Conservation (phyloP, 1,140 invertebrate species). For the Trichomalopsis sarcophagae region DNA sequence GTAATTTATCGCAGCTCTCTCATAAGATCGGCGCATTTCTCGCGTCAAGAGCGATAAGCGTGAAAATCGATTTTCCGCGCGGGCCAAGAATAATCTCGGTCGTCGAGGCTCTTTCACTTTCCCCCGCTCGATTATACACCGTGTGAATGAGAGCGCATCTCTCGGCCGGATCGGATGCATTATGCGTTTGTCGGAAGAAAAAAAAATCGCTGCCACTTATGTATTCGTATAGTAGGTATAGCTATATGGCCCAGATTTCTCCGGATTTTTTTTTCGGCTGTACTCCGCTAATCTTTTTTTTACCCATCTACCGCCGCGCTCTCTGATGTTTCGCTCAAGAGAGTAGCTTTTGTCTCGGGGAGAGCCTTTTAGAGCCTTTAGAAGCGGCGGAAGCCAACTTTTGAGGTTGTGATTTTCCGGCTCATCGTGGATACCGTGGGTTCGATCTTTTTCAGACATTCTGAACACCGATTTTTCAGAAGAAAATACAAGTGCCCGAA, state of each 20-base stretch:
- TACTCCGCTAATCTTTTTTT: constrained; percentile 22
- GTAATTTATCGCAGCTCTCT: constrained; percentile 30
- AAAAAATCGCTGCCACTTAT: background rate
- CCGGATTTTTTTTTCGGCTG: background rate
- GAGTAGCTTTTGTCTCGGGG: background rate
- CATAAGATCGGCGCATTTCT: background rate
- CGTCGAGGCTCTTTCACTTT: constrained; percentile 34
- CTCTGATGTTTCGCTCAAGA: too few species aligned
- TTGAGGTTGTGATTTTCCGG: too few species aligned
- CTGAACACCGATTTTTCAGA: too few species aligned
- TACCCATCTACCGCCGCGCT: constrained; percentile 7
- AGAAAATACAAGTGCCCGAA: too few species aligned
- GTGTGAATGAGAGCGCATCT: background rate
- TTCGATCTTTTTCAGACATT: too few species aligned
- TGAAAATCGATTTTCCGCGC: constrained; percentile 48
- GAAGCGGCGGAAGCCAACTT: too few species aligned
- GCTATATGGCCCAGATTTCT: background rate
- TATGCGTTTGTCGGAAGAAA: background rate
- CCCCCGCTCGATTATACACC: background rate
- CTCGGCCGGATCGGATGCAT: constrained; percentile 29
- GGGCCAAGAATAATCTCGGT: constrained; percentile 24
- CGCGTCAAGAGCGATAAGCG: background rate
- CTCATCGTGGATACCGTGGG: too few species aligned
- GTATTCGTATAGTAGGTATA: too few species aligned
- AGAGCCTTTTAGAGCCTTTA: too few species aligned